These are phyloP conservation scores for Rhagologus leucostigma DNA, from an alignment of 2,113 vertebrate genomes.

Conservation along the genomic window DNA sequence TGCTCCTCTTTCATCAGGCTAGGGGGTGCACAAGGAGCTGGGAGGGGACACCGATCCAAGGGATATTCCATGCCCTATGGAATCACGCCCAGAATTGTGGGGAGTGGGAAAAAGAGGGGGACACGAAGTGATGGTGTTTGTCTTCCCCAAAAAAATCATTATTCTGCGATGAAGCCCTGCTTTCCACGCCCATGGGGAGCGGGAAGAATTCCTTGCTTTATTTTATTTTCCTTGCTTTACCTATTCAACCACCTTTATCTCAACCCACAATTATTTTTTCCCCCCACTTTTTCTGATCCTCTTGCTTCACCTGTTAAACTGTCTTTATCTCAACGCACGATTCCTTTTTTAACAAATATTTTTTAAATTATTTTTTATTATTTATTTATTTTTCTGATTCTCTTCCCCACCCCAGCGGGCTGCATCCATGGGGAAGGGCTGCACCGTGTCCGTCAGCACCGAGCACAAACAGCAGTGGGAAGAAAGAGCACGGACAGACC, in stretches of 20 bases:
- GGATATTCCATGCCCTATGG: not conserved
- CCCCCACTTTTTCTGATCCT: not conserved
- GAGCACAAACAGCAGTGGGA: not conserved
- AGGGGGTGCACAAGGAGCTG: not conserved
- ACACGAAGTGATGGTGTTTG: not conserved
- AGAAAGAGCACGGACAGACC: not conserved
- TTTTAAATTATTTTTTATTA: too few species aligned
- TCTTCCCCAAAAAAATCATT: not conserved
- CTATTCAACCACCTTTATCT: not conserved
- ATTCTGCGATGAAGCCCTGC: not conserved
- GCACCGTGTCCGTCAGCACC: accelerated
- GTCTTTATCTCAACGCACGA: not conserved
- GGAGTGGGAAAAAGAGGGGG: not conserved
- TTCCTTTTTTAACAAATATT: too few species aligned
- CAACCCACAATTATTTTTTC: not conserved
- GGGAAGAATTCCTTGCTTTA: not conserved
- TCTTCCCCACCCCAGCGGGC: not conserved
- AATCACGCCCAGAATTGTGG: not conserved
- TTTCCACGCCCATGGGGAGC: too few species aligned
- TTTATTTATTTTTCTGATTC: not conserved
- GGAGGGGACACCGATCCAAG: not conserved
- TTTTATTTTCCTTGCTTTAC: not conserved
- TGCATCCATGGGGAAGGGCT: not conserved
- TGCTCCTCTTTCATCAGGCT: not conserved
- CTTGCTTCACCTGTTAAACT: not conserved